Conservation (phyloP, 53 echinoderm and acorn worm species). For the Echinarachnius parma region DNA sequence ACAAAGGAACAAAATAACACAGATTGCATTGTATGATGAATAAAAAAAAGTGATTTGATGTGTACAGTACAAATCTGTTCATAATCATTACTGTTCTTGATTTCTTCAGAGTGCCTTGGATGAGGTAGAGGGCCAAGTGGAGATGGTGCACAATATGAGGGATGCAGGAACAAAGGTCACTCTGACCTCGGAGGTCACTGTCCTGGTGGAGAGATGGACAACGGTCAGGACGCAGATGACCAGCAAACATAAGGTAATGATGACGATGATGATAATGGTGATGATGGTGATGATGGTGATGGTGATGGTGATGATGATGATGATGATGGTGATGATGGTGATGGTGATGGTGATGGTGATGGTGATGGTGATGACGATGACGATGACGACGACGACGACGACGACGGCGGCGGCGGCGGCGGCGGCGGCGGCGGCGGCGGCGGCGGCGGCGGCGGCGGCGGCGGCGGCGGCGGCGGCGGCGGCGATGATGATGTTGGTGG, state of each 20-base stretch:
- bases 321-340: conserved; percentile 36
- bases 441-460: no score
- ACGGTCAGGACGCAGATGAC: conserved; percentile 28
- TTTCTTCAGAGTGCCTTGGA: conserved; percentile 42
- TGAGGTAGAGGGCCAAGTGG: conserved; percentile 38
- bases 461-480: no score
- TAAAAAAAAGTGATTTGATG: no score
- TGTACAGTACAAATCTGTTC: no score
- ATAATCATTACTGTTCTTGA: neutral
- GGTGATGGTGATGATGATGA: conserved; percentile 34
- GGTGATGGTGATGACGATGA: neutral
- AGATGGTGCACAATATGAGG: conserved; percentile 4
- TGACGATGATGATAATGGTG: no score
- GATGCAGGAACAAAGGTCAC: conserved; percentile 27
- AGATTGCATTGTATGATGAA: no score
- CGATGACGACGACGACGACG: neutral
- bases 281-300: conserved; percentile 9
- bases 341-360: neutral
- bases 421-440: no score
- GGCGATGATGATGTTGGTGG: no score
- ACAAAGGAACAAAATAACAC: no score
- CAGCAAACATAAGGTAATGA: conserved; percentile 49
- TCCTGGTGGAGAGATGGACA: conserved; percentile 46
- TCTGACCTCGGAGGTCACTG: conserved; percentile 41
- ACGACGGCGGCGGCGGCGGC: no score